These are phyloP conservation scores for Lasius fuliginosus DNA, from an alignment of 2,888 invertebrate species.

Conservation along the genomic window DNA sequence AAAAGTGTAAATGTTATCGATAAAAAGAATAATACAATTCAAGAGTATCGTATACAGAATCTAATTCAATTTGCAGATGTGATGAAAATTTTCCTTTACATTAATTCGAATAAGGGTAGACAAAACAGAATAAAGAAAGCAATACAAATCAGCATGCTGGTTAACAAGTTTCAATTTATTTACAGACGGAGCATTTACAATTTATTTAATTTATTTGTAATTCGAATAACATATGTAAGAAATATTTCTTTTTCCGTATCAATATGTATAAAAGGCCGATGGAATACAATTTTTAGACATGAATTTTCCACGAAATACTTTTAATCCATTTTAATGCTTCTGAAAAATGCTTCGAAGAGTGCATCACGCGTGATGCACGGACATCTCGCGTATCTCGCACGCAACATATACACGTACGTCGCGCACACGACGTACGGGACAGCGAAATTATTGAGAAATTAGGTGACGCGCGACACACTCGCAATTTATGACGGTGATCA, in stretches of 20 bases:
- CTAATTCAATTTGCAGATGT: not conserved
- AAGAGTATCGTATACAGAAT: not conserved
- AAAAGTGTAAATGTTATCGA: not conserved
- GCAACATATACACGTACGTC: not conserved
- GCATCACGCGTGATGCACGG: not conserved
- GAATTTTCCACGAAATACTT: not conserved
- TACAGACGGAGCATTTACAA: not conserved
- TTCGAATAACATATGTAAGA: not conserved
- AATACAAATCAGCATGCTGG: not conserved
- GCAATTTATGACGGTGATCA: slow-evolving; percentile 1
- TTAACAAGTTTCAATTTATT: not conserved
- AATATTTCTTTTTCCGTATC: not conserved
- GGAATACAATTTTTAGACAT: no score
- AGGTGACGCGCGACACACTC: not conserved
- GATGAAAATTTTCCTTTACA: not conserved
- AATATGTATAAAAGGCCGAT: not conserved
- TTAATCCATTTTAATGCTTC: not conserved
- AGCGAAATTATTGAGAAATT: slow-evolving; percentile 17
- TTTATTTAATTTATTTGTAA: no score
- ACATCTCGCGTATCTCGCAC: not conserved
- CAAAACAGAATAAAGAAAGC: not conserved
- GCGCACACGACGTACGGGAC: not conserved
- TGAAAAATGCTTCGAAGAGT: not conserved
- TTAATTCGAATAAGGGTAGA: not conserved
- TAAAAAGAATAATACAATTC: not conserved